Evolutionary conservation across 1,140 invertebrate species (phyloP).

Genomic region (Contarinia nasturtii): DNA sequence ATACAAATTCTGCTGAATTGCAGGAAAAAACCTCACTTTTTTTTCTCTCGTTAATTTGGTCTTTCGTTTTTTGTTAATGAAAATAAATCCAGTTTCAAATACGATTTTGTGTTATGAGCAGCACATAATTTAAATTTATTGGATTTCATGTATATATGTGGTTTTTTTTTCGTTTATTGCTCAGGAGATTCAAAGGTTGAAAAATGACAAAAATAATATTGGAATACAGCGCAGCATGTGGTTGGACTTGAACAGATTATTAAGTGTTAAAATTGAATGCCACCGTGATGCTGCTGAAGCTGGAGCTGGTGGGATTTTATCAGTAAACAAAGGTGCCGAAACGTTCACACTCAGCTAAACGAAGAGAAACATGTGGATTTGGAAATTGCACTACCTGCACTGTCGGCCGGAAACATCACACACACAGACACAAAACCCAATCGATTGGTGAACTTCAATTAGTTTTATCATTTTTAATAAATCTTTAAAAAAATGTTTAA

Average conservation of each 20-base stretch:
- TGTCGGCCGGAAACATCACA: too few relatives aligned
- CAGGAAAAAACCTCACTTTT: too few relatives aligned
- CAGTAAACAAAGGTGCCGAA: constrained; percentile 1
- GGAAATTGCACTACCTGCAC: too few relatives aligned
- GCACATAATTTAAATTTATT: not conserved
- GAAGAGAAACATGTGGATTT: too few relatives aligned
- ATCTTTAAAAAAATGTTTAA: too few relatives aligned
- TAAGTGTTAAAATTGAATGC: constrained; percentile 3
- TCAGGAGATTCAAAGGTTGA: not conserved
- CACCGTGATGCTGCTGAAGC: not conserved
- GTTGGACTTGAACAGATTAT: constrained; percentile 1
- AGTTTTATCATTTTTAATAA: too few relatives aligned
- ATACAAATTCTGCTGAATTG: too few relatives aligned
- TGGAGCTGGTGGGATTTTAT: constrained; percentile 1
- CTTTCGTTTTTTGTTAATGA: not conserved
- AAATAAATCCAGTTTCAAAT: too few relatives aligned
- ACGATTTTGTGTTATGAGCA: not conserved
- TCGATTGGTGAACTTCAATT: too few relatives aligned
- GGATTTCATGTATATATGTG: not conserved
- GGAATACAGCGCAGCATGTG: constrained; percentile 2
- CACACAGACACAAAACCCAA: too few relatives aligned
- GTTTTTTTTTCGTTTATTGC: not conserved
- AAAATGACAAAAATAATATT: not conserved
- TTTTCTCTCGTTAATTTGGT: not conserved
- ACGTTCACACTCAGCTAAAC: constrained; percentile 3